phyloP scores from a whole-genome alignment of 2,888 invertebrate genomes.

The Nudaria mundana region DNA sequence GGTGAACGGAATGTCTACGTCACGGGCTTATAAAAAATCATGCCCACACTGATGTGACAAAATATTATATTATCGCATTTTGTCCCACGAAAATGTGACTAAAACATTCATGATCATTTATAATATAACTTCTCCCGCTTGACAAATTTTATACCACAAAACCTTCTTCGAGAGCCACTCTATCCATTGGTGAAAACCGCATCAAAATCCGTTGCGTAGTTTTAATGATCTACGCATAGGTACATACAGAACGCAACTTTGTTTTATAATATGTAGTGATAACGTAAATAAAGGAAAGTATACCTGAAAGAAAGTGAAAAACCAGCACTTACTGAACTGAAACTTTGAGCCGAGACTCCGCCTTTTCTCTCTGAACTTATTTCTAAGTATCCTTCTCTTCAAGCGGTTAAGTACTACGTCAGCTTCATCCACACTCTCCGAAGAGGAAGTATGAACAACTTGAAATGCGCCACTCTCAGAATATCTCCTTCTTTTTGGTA shows the following conservation, averaged over 20 bases:
- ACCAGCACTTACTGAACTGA: slow-evolving; percentile 55
- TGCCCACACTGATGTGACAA: slow-evolving; percentile 17
- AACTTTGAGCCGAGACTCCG: slow-evolving; percentile 59
- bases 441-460: slow-evolving; percentile 64
- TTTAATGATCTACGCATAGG: no score
- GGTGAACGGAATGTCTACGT: slow-evolving; percentile 25
- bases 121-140: no score
- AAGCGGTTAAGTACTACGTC: slow-evolving; percentile 73
- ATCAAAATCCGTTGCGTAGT: no score
- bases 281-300: no score
- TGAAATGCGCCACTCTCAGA: slow-evolving; percentile 57
- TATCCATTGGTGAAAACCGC: no score
- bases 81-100: slow-evolving; percentile 17
- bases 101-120: slow-evolving; percentile 14
- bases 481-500: slow-evolving; percentile 60
- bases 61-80: slow-evolving; percentile 14
- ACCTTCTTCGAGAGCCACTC: no score
- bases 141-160: no score
- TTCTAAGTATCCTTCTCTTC: slow-evolving; percentile 75
- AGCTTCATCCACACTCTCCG: slow-evolving; percentile 77
- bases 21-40: slow-evolving; percentile 25
- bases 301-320: slow-evolving; percentile 13
- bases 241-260: not conserved
- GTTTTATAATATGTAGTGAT: not conserved
- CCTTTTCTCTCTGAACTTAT: slow-evolving; percentile 72